Evolutionary conservation across 2,888 invertebrate genomes (phyloP).

Genomic region (Tipula vernalis): DNA sequence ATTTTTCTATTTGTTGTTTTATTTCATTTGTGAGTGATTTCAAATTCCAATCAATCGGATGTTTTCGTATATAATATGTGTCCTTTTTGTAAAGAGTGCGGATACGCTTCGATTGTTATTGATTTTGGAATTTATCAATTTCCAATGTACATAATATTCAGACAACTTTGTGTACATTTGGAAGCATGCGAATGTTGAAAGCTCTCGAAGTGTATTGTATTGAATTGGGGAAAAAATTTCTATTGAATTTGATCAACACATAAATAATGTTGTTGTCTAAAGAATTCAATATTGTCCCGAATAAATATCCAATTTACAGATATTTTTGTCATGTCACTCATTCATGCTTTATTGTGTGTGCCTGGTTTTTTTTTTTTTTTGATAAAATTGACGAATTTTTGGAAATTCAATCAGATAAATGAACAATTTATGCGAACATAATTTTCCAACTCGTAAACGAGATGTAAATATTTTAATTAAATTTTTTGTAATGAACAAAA

Average conservation of each 20-base stretch:
- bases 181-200: not conserved
- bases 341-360: too few species aligned
- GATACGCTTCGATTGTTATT: not conserved
- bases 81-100: not conserved
- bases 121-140: not conserved
- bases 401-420: too few species aligned
- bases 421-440: too few species aligned
- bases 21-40: not conserved
- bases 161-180: too few species aligned
- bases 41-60: not conserved
- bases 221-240: too few species aligned
- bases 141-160: too few species aligned
- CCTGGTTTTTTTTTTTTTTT: too few species aligned
- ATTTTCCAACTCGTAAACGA: too few species aligned
- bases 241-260: too few species aligned
- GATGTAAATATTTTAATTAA: not conserved
- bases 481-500: not conserved
- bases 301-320: too few species aligned
- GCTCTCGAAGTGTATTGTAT: not conserved
- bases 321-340: too few species aligned
- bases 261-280: not conserved
- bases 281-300: not conserved
- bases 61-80: not conserved
- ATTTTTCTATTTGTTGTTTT: not conserved
- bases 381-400: too few species aligned